Conservation (phyloP, 2,888 invertebrate genomes). For the Herminia tarsipennalis region DNA sequence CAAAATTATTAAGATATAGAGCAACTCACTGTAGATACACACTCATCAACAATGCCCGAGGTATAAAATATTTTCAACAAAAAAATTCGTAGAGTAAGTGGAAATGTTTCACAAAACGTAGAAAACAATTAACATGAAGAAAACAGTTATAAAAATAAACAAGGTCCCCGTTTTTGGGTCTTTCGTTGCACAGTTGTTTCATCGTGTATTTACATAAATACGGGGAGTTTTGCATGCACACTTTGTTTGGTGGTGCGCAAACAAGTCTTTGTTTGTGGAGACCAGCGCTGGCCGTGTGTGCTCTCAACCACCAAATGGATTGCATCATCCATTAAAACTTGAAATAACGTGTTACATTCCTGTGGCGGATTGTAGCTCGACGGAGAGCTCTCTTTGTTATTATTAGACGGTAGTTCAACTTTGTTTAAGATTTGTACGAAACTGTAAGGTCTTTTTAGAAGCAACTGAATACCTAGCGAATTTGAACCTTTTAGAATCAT, state of each 20-base stretch:
- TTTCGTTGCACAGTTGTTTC: conserved; percentile 69
- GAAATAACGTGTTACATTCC: conserved; percentile 35
- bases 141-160: conserved; percentile 68
- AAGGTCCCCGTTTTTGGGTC: conserved; percentile 61
- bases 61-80: conserved; percentile 6
- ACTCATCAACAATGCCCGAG: conserved; percentile 26
- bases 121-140: conserved; percentile 63
- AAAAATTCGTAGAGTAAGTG: conserved; percentile 32
- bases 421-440: not conserved
- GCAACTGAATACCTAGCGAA: no score
- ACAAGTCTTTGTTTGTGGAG: conserved; percentile 63
- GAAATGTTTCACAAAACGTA: conserved; percentile 48
- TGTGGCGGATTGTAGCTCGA: conserved; percentile 6
- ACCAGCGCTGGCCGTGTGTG: conserved; percentile 46
- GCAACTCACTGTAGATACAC: no score
- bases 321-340: conserved; percentile 61
- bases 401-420: not conserved
- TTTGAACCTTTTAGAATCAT: no score
- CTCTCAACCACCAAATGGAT: conserved; percentile 57
- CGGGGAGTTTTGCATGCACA: conserved; percentile 66
- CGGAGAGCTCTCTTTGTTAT: not conserved
- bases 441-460: no score
- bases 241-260: conserved; percentile 68
- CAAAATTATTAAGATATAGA: no score
- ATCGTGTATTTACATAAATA: conserved; percentile 76